Evolutionary conservation across 1,140 invertebrate genomes (phyloP).

Genomic region (Drosophila sulfurigaster): DNA sequence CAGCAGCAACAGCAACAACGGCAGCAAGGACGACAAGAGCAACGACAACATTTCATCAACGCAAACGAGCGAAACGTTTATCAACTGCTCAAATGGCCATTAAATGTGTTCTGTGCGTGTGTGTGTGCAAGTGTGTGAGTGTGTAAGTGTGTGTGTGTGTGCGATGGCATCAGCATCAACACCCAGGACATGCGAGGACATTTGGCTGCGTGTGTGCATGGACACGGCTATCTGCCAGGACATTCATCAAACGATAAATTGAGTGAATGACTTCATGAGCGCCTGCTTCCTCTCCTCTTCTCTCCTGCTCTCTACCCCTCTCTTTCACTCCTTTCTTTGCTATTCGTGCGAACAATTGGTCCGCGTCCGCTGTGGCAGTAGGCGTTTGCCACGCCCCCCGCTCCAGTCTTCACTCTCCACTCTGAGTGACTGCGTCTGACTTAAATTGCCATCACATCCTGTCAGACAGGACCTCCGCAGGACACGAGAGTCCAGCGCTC

Average conservation of each 20-base stretch:
- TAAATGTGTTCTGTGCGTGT: conserved; percentile 76
- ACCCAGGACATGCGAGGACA: conserved; percentile 20
- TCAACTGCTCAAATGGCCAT: conserved; percentile 85
- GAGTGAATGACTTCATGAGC: conserved; percentile 85
- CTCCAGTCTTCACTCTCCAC: conserved; percentile 7
- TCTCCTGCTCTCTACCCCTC: not conserved
- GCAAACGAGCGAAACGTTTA: conserved; percentile 84
- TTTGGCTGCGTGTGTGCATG: conserved; percentile 24
- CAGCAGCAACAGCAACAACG: not conserved
- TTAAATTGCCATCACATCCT: conserved; percentile 84
- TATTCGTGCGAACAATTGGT: conserved; percentile 59
- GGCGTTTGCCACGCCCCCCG: conserved; percentile 57
- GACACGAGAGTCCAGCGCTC: conserved; percentile 3
- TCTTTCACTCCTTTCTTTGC: conserved; percentile 2
- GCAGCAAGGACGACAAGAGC: conserved; percentile 39
- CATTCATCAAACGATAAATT: conserved; percentile 85
- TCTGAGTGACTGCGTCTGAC: conserved; percentile 74
- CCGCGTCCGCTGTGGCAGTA: conserved; percentile 30
- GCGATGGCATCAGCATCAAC: conserved; percentile 46
- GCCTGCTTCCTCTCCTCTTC: conserved; percentile 58
- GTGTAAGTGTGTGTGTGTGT: conserved; percentile 33
- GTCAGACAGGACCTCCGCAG: conserved; percentile 15
- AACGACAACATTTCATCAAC: conserved; percentile 83
- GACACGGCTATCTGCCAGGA: conserved; percentile 76
- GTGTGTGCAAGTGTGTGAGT: conserved; percentile 24